These are phyloP conservation scores for Intellagama lesueurii DNA, from an alignment of 2,797 vertebrate species.

Conservation along the genomic window DNA sequence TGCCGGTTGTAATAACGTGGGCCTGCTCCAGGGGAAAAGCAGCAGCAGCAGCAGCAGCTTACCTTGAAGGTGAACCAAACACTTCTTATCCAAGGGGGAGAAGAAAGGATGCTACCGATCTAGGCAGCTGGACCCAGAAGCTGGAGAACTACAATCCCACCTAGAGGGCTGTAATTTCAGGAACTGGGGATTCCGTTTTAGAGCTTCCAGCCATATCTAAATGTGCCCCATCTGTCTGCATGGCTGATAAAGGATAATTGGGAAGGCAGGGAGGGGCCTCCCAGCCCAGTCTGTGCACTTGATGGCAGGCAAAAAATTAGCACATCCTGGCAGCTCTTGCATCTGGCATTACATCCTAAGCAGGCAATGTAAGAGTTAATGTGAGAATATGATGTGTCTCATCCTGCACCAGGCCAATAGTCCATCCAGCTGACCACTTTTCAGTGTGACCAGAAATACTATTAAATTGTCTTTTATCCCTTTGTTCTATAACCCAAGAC, in stretches of 20 bases:
- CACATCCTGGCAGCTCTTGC: background rate
- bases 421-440: background rate
- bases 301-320: background rate
- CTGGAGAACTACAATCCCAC: background rate
- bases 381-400: background rate
- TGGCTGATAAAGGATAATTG: slow-evolving; percentile 19
- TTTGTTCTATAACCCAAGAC: background rate
- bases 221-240: slow-evolving; percentile 30
- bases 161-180: slow-evolving; percentile 6
- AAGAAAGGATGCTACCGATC: background rate
- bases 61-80: slow-evolving; percentile 66
- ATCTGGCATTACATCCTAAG: background rate
- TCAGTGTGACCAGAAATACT: background rate
- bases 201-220: slow-evolving; percentile 3
- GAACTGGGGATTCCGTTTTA: background rate
- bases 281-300: background rate
- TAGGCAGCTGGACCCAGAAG: slow-evolving; percentile 7
- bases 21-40: slow-evolving; percentile 56
- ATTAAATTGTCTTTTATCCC: background rate
- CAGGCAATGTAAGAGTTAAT: background rate
- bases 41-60: slow-evolving; percentile 9
- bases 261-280: background rate
- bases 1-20: slow-evolving; percentile 67
- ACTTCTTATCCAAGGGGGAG: background rate
- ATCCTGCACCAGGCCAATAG: background rate